Percentiles rank a stretch among this genome's conserved stretches.
These are phyloP conservation scores for Pteria penguin DNA, from an alignment of 2,888 invertebrate species.

Conservation along the genomic window DNA sequence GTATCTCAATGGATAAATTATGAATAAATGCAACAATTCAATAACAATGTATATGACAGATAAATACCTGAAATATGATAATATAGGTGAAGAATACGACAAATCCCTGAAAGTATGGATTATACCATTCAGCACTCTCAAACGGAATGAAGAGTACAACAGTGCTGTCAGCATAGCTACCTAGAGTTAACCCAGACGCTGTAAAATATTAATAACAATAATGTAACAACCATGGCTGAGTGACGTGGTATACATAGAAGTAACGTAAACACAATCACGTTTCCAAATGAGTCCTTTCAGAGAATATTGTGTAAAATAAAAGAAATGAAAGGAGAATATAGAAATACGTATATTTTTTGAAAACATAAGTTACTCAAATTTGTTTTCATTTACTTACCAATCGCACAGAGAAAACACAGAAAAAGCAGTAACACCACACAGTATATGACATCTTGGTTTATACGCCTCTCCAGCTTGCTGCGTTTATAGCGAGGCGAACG, in stretches of 20 bases:
- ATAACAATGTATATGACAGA: no score
- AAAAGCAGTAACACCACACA: conserved; percentile 94
- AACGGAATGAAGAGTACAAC: conserved; percentile 72
- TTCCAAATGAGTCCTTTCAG: no score
- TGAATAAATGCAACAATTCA: no score
- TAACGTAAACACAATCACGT: no score
- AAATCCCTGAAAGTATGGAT: conserved; percentile 86
- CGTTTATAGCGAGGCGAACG: conserved; percentile 96
- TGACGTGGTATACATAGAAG: no score
- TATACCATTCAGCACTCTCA: conserved; percentile 66
- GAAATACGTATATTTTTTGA: no score
- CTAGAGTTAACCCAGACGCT: conserved; percentile 88
- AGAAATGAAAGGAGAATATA: no score
- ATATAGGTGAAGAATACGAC: conserved; percentile 97
- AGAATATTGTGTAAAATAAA: no score
- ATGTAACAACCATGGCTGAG: no score
- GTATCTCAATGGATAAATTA: no score
- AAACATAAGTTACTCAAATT: no score
- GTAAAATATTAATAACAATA: conserved; percentile 48
- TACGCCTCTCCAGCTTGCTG: conserved; percentile 93
- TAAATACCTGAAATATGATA: conserved; percentile 91
- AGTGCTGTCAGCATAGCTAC: conserved; percentile 61
- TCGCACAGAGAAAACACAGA: conserved; percentile 93
- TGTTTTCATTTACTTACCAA: no score
- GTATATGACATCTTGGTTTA: conserved; percentile 98